Evolutionary conservation across 2,888 invertebrate species (phyloP), one percentile per base, ranked within the genome.

Genomic region (Nephrotoma flavescens): DNA sequence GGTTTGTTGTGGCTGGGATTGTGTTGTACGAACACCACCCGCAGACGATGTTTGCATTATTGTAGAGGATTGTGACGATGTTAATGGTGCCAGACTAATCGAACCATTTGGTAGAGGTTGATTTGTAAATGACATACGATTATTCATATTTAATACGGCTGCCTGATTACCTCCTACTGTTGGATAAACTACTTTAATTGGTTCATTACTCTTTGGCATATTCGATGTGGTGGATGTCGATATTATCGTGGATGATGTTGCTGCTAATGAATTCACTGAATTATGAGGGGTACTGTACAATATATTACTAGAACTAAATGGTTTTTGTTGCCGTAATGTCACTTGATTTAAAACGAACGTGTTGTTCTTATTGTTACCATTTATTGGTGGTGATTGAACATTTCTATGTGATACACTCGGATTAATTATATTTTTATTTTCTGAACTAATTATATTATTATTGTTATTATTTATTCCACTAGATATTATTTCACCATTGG

Each of bases 51-150:
- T 85, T 85, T 90, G 89, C 87, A 92, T 90, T 47, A 89, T 89
- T 88, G 44, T 86, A 15, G 86, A 41, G n/a, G 52, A 85, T 87
- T 88, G 87, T 42, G 86, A 86, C 19, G 88, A 42, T 88, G 92
- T 91, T 88, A 92, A 90, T 12, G 92, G 92, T 87, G 93, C 91
- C 88, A 95, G 93, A 88, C 94, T 94, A 89, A 96, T 93, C 87
- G 95, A 94, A 88, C 95, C 95, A 92, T 95, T 96, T 86, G 95
- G 94, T 89, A 96, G 90, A 88, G 93, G 92, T 91, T 95, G 95
- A 89, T 93, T 92, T 87, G 94, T 93, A 90, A 94, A 94, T 87
- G 94, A 92, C 87, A 95, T 93, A 90, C 95, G 93, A 91, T 92
- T 92, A 88, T 93, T 91, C 88, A 92, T 90, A 87, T 91, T 91